Percentiles rank a stretch among this genome's conserved stretches.
These are phyloP conservation scores for Falco peregrinus DNA, from an alignment of 2,797 vertebrate genomes.

Conservation along the genomic window DNA sequence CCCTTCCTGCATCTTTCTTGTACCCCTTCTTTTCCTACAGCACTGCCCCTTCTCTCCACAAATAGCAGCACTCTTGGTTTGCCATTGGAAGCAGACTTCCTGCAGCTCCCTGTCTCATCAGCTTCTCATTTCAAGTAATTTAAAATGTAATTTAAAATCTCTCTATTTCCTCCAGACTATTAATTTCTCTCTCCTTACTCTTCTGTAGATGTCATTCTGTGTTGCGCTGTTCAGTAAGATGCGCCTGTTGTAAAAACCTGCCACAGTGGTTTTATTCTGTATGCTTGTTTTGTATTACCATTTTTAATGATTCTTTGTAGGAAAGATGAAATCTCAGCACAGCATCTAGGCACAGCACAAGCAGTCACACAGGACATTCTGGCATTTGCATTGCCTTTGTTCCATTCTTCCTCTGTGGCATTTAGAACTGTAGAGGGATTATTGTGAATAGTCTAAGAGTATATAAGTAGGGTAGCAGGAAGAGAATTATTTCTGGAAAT, in stretches of 20 bases:
- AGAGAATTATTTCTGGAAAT: constrained; percentile 57
- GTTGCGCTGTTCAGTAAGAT: constrained; percentile 16
- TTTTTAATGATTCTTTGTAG: constrained; percentile 58
- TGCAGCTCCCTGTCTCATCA: constrained; percentile 67
- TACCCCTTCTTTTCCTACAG: constrained; percentile 51
- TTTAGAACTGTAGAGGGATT: constrained; percentile 53
- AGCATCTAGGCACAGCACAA: constrained; percentile 32
- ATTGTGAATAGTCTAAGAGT: constrained; percentile 25
- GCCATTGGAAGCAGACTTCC: constrained; percentile 66
- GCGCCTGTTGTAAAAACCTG: constrained; percentile 13
- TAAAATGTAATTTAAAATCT: constrained; percentile 70
- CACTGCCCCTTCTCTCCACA: constrained; percentile 60
- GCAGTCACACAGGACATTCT: constrained; percentile 56
- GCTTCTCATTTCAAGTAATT: constrained; percentile 70
- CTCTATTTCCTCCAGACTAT: constrained; percentile 67
- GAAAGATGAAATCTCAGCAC: constrained; percentile 44
- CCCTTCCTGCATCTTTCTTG: constrained; percentile 33
- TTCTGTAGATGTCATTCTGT: constrained; percentile 42
- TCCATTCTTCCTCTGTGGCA: constrained; percentile 49
- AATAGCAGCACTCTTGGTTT: constrained; percentile 70
- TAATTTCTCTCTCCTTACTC: constrained; percentile 64
- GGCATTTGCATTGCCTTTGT: constrained; percentile 67
- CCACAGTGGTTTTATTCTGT: constrained; percentile 24
- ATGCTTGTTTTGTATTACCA: constrained; percentile 28
- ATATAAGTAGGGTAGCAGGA: constrained; percentile 44